Base-by-base conservation (phyloP, 2,888 invertebrate genomes). In the Endomychus coccineus region DNA sequence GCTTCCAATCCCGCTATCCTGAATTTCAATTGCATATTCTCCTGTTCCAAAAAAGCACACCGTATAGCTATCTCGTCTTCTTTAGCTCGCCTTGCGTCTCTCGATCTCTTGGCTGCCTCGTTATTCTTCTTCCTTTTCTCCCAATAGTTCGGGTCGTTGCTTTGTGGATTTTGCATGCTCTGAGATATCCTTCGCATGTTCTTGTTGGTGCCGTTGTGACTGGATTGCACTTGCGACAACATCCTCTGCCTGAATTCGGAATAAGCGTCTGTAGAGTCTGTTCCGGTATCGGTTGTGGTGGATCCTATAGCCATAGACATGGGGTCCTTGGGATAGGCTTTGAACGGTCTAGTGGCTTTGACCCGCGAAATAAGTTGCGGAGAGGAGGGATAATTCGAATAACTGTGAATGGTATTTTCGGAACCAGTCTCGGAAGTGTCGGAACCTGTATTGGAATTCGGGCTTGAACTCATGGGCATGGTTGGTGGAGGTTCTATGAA, bases 21-120 rank as follows among this genome's bases (percentile, higher is more conserved):
- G 16, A 36, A 36, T 28, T 45, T 46, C 10, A 50, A 13, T 25
- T 40, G 38, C 9, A 50, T 38, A 35, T 50, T 45, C 31, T 51
- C 46, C 21, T 45, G 43, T 61, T 94, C 90, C 12, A 95, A 70
- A 52, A 81, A 85, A 0, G 87, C 83, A 1, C 90, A 89, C 39
- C 90, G 72, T 23, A 94, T 83, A 0, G 92, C 90, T 32, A 94
- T 81, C 51, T 91, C 89, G 48, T 94, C 90, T 61, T 96, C 95
- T 52, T 94, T 87, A 25, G 85, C 78, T 50, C 91, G 74, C 39
- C 96, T 71, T 1, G 90, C 80, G 55, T 96, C 95, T 2, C 96
- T 73, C 0, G 92, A 94, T 49, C 91, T 75, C 64, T 96, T 96
- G 0, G 96, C 96, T 0, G 96, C 95, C 44, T 83, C 87, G 61